A percentile compares a stretch with the other conserved stretches of the same genome.
These are phyloP conservation scores for Triplophysa bombifrons DNA, from an alignment of 2,797 vertebrate species.

Conservation along the genomic window DNA sequence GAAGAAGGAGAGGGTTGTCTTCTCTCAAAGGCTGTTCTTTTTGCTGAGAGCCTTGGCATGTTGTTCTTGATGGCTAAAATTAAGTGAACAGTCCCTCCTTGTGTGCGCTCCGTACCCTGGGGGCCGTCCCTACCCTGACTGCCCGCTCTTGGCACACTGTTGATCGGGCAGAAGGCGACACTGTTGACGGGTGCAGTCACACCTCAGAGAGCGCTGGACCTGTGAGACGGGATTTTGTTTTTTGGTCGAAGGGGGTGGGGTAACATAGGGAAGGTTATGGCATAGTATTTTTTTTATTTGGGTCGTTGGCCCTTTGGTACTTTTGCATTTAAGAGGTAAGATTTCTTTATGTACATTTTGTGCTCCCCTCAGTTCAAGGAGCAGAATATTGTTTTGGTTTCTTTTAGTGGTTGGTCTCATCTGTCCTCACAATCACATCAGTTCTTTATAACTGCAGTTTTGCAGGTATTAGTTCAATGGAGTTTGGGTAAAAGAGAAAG, in stretches of 20 bases:
- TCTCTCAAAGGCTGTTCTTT: conserved; percentile 72
- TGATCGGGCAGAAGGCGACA: background rate
- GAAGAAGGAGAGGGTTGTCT: conserved; percentile 60
- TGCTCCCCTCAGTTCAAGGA: background rate
- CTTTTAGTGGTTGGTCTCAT: background rate
- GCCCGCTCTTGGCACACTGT: conserved; percentile 34
- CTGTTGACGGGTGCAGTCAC: conserved; percentile 33
- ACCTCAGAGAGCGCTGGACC: conserved; percentile 36
- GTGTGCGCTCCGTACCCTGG: conserved; percentile 53
- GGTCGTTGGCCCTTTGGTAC: conserved; percentile 25
- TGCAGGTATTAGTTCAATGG: background rate
- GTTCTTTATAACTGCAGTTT: background rate
- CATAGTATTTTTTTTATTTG: background rate
- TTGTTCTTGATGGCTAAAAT: conserved; percentile 69
- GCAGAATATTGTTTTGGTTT: no score
- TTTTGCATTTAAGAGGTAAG: conserved; percentile 42
- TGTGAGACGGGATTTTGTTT: conserved; percentile 33
- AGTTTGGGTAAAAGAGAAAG: background rate
- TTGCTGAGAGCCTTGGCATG: conserved; percentile 65
- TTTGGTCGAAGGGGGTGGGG: background rate
- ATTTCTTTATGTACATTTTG: background rate
- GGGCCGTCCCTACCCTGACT: conserved; percentile 27
- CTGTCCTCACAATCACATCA: background rate
- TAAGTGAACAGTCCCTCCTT: conserved; percentile 73
- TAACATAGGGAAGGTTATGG: conserved; percentile 19